phyloP scores from a whole-genome alignment of 2,888 invertebrate species.

The Thumatha senex region DNA sequence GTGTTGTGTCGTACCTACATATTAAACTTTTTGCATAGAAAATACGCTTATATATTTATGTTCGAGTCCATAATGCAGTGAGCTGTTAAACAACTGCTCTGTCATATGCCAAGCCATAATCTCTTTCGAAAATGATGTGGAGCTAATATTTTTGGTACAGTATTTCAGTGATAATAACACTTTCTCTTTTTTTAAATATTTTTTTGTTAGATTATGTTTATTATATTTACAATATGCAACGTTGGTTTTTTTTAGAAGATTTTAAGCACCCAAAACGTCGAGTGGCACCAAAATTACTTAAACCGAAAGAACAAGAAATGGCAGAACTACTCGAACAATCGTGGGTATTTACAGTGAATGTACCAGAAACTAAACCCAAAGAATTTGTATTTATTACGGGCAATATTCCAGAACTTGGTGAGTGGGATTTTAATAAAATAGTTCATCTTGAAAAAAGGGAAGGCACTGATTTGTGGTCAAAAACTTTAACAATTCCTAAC shows the following conservation, averaged over 20 bases:
- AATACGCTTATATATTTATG: neutral
- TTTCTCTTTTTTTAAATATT: constrained; percentile 11
- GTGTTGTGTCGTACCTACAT: neutral
- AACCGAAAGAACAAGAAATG: constrained; percentile 40
- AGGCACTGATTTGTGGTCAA: constrained; percentile 84
- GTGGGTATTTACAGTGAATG: constrained; percentile 77
- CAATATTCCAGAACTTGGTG: constrained; percentile 86
- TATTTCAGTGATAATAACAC: constrained; percentile 19
- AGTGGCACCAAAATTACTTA: constrained; percentile 59
- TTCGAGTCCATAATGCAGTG: neutral
- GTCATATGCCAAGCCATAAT: neutral
- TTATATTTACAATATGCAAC: constrained; percentile 75
- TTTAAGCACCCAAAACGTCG: constrained; percentile 57
- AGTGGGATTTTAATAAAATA: constrained; percentile 86
- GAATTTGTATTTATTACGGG: constrained; percentile 89
- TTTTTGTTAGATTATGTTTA: constrained; percentile 8
- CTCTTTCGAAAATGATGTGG: constrained; percentile 2
- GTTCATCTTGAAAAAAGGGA: constrained; percentile 78
- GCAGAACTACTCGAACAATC: constrained; percentile 53
- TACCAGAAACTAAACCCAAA: constrained; percentile 78
- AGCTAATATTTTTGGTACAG: constrained; percentile 1
- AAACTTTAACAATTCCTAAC: constrained; percentile 85
- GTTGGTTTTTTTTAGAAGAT: constrained; percentile 86
- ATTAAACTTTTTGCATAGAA: neutral
- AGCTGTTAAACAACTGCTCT: too few species aligned